These are phyloP conservation scores for Mayetiola destructor DNA, from an alignment of 2,888 invertebrate species.

Conservation along the genomic window DNA sequence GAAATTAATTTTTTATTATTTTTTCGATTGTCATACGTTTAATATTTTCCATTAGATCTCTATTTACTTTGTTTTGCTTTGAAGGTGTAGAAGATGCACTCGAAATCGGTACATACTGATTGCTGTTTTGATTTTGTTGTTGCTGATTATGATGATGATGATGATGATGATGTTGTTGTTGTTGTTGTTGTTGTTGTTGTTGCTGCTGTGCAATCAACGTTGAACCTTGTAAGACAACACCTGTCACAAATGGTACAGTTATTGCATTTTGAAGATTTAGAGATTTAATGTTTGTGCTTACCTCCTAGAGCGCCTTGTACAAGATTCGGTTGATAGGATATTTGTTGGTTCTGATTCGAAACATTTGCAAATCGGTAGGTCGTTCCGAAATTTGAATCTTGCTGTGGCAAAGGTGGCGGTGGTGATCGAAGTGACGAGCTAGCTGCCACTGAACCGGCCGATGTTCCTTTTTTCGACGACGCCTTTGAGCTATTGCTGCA, in stretches of 20 bases:
- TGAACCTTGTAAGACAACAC: constrained; percentile 23
- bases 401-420: constrained; percentile 33
- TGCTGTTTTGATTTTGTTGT: no score
- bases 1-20: background rate
- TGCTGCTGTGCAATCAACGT: constrained; percentile 21
- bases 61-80: background rate
- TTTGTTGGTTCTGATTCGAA: no score
- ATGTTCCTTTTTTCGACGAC: constrained; percentile 34
- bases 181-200: constrained; percentile 17
- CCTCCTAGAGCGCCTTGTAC: no score
- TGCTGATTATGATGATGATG: no score
- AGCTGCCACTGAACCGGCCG: constrained; percentile 32
- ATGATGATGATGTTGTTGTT: no score
- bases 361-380: constrained; percentile 26
- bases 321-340: no score
- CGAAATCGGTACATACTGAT: constrained; percentile 15
- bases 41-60: no score
- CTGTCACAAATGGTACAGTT: no score
- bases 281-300: no score
- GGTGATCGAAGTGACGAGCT: constrained; percentile 35
- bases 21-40: no score
- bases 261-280: no score
- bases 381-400: constrained; percentile 23
- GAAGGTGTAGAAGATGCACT: constrained; percentile 27
- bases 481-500: constrained; percentile 36